Evolutionary conservation across 2,888 invertebrate genomes (phyloP), one percentile per base, ranked within the genome.

Genomic region (Conchocele bisecta): DNA sequence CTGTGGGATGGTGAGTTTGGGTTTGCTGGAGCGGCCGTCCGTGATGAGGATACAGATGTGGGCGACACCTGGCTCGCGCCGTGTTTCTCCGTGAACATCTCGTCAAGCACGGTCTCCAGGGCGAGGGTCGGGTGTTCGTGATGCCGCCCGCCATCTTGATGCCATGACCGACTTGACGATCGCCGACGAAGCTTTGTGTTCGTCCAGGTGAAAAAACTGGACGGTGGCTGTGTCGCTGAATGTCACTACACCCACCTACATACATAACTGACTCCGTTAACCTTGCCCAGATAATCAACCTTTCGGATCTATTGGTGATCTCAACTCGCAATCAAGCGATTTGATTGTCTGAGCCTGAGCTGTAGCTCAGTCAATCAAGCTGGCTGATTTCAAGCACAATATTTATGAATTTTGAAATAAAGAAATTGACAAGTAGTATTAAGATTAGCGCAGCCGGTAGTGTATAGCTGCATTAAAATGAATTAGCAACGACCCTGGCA

Each of bases 1-100:
- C 26, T 51, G 31, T 2, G 35, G n/a, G 3, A 58, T 31, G 0
- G 82, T 79, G 6, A 50, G 31, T 3, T 57, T 57, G 11, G 65
- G 75, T 22, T 57, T 42, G 17, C 75, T 75, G 17, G 76, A 76
- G 11, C 54, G 51, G 3, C 78, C 78, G 37, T 75, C 78, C 2
- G 75, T 74, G 15, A 75, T 71, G 2, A 75, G 53, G 28, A 73
- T 74, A 54, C 67, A 64, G 22, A 75, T 72, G 20, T 75, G 66
- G 5, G 75, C 72, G 11, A 75, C 64, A 37, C 31, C 56, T 2
- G 71, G 46, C 11, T 74, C 54, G 78, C 48, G 15, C 77, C 77
- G 39, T 69, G 69, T 15, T 56, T 35, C 17, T 41, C 31, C 0
- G 46, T 64, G 7, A 73, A 67, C 60, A 75, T 59, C 26, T 66